Percentiles rank a stretch among this genome's conserved stretches.
phyloP scores from a whole-genome alignment of 2,113 vertebrate species.

The Ivindomyrus marchei region DNA sequence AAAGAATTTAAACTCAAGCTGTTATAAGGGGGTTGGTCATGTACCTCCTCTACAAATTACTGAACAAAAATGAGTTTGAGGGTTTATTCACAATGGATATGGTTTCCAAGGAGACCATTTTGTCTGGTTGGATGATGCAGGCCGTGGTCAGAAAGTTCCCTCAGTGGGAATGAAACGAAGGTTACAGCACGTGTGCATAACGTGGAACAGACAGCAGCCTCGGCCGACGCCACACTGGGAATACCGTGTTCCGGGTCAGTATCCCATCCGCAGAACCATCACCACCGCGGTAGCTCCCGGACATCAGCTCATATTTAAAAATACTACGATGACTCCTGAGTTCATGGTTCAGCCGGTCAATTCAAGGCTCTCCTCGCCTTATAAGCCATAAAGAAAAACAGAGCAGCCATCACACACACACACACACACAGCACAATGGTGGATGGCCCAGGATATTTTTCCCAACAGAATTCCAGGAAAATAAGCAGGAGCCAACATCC shows the following conservation, averaged over 20 bases:
- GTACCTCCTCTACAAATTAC: slow-evolving; percentile 13
- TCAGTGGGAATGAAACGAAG: slow-evolving; percentile 23
- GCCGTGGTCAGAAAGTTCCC: slow-evolving; percentile 33
- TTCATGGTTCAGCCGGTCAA: background rate
- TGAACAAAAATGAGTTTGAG: slow-evolving; percentile 39
- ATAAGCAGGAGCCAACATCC: background rate
- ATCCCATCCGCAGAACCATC: background rate
- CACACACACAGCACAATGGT: background rate
- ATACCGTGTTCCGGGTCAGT: background rate
- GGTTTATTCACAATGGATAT: slow-evolving; percentile 33
- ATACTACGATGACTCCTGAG: background rate
- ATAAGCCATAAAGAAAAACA: background rate
- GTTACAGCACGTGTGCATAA: background rate
- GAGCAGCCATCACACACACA: background rate
- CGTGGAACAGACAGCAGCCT: background rate
- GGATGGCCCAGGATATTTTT: background rate
- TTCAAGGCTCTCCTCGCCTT: background rate
- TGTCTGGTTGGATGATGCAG: slow-evolving; percentile 38
- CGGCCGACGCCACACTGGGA: background rate
- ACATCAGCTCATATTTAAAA: background rate
- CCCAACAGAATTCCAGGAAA: background rate
- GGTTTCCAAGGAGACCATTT: slow-evolving; percentile 44
- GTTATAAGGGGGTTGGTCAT: background rate
- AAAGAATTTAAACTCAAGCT: background rate
- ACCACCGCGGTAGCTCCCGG: background rate